Conservation (phyloP, 2,113 vertebrate genomes). For the Pholis gunnellus region DNA sequence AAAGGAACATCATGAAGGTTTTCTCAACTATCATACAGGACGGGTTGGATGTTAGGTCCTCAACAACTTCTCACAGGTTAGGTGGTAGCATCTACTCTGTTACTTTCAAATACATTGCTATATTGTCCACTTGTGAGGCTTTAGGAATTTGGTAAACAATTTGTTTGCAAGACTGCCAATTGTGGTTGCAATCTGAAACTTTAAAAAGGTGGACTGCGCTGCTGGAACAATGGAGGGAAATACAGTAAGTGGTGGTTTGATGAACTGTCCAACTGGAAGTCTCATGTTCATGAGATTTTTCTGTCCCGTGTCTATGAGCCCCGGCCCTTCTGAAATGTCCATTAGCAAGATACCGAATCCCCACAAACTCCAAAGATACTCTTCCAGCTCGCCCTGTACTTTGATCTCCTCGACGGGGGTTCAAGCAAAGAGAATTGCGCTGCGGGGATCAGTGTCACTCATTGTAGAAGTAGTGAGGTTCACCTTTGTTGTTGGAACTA, state of each 20-base stretch:
- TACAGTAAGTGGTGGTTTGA: constrained; percentile 15
- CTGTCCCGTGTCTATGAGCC: neutral
- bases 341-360: constrained; percentile 34
- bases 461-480: constrained; percentile 11
- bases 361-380: constrained; percentile 23
- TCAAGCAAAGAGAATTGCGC: constrained; percentile 32
- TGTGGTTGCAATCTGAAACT: neutral
- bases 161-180: constrained; percentile 18
- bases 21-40: constrained; percentile 20
- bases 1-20: constrained; percentile 47
- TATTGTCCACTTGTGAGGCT: constrained; percentile 5
- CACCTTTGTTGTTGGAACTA: constrained; percentile 33
- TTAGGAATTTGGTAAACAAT: constrained; percentile 32
- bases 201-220: neutral
- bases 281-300: constrained; percentile 18
- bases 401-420: constrained; percentile 27
- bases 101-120: constrained; percentile 7
- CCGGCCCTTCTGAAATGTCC: constrained; percentile 21
- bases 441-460: constrained; percentile 34
- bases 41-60: constrained; percentile 34
- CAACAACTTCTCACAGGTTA: constrained; percentile 24
- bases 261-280: constrained; percentile 6
- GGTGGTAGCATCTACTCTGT: neutral
- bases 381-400: constrained; percentile 7
- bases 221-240: neutral